phyloP scores from a whole-genome alignment of 2,888 invertebrate genomes.

The Agrypnus murinus region DNA sequence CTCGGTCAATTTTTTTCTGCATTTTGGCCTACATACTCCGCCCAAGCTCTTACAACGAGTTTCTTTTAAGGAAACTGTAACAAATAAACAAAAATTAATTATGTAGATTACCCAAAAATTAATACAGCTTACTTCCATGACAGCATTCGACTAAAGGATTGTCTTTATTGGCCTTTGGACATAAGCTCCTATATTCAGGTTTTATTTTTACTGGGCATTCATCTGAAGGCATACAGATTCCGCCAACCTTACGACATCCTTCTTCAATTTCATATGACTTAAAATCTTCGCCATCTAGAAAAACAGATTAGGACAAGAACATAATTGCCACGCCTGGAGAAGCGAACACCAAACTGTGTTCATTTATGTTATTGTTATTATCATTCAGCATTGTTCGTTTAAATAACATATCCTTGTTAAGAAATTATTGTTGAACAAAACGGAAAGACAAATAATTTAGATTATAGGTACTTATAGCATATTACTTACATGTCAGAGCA shows the following conservation, averaged over 20 bases:
- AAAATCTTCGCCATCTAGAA: not conserved
- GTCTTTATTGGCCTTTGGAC: conserved; percentile 53
- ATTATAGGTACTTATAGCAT: too few relatives aligned
- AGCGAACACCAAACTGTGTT: too few relatives aligned
- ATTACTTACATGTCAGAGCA: too few relatives aligned
- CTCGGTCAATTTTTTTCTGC: not conserved
- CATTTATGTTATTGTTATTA: too few relatives aligned
- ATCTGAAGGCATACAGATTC: conserved; percentile 54
- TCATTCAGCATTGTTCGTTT: too few relatives aligned
- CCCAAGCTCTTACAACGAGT: conserved; percentile 27
- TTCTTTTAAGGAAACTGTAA: conserved; percentile 40
- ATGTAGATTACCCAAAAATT: not conserved
- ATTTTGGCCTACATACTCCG: conserved; percentile 19
- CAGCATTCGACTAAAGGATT: conserved; percentile 59
- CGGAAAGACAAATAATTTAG: too few relatives aligned
- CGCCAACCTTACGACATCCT: conserved; percentile 35
- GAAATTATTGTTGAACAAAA: too few relatives aligned
- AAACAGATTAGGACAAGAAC: too few relatives aligned
- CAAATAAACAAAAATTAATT: not conserved
- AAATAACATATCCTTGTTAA: too few relatives aligned
- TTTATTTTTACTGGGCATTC: conserved; percentile 54
- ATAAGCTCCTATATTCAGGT: conserved; percentile 47
- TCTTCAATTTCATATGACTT: conserved; percentile 3
- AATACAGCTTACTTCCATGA: conserved; percentile 54
- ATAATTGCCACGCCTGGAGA: too few relatives aligned